Evolutionary conservation across 2,888 invertebrate species (phyloP).

Genomic region (Lepidocyrtoides sp.): DNA sequence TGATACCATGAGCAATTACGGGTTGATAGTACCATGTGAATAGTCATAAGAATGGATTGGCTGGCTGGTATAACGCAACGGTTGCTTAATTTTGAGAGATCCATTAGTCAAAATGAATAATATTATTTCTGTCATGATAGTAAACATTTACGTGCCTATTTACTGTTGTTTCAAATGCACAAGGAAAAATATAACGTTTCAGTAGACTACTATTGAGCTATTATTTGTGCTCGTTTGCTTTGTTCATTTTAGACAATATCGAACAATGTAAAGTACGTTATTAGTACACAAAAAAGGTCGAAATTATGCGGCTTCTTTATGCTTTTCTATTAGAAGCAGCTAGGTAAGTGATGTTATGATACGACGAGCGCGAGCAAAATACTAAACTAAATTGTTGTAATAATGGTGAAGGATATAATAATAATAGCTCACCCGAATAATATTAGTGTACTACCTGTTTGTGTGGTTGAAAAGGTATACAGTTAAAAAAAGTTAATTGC

Average conservation of each 20-base stretch:
- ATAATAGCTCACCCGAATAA: slow-evolving; percentile 34
- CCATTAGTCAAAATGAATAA: not conserved
- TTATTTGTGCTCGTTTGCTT: not conserved
- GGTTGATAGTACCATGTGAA: no score
- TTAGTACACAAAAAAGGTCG: not conserved
- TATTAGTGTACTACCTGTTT: not conserved
- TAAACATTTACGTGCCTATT: not conserved
- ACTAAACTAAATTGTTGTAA: not conserved
- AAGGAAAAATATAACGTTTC: not conserved
- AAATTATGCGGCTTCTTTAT: not conserved
- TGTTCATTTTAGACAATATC: not conserved
- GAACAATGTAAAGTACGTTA: not conserved
- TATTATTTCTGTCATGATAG: not conserved
- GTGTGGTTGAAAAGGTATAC: not conserved
- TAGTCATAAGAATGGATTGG: no score
- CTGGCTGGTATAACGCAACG: no score
- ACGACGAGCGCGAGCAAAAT: not conserved
- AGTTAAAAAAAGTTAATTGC: slow-evolving; percentile 3
- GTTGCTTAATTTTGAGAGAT: no score
- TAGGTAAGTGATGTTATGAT: no score
- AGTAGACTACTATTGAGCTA: not conserved
- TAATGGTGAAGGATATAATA: slow-evolving; percentile 14
- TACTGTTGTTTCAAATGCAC: not conserved
- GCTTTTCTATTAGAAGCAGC: not conserved
- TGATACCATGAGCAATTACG: no score